Conservation (phyloP, 2,797 vertebrate genomes). For the Sebastes goodei region DNA sequence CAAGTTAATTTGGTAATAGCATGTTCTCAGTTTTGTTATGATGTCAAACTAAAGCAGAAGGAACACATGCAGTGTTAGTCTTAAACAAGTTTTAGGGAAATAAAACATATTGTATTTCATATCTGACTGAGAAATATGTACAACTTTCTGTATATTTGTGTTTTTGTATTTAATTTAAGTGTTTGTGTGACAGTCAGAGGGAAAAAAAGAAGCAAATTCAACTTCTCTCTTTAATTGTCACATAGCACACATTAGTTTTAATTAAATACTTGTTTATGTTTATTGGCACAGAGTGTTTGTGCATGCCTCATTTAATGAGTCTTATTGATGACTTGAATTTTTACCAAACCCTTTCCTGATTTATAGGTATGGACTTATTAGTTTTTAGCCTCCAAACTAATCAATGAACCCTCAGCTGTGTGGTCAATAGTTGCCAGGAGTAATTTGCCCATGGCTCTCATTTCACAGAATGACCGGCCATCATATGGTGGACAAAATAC, state of each 20-base stretch:
- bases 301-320: not conserved
- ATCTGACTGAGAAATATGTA: not conserved
- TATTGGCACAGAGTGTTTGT: not conserved
- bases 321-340: slow-evolving; percentile 7
- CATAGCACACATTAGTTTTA: not conserved
- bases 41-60: not conserved
- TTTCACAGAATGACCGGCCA: not conserved
- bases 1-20: too few species aligned
- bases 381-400: slow-evolving; percentile 3
- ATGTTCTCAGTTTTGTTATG: not conserved
- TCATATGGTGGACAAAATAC: not conserved
- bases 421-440: not conserved
- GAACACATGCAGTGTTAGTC: not conserved
- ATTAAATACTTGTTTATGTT: not conserved
- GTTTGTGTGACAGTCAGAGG: not conserved
- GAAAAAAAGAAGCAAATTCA: not conserved
- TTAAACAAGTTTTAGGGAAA: not conserved
- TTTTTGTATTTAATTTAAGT: not conserved
- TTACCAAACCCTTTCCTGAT: not conserved
- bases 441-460: not conserved
- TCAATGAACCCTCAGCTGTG: slow-evolving; percentile 6
- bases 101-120: not conserved
- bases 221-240: not conserved
- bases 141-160: not conserved
- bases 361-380: not conserved